These are phyloP conservation scores for Tretioscincus oriximinensis DNA, from an alignment of 2,113 vertebrate genomes.

Conservation along the genomic window DNA sequence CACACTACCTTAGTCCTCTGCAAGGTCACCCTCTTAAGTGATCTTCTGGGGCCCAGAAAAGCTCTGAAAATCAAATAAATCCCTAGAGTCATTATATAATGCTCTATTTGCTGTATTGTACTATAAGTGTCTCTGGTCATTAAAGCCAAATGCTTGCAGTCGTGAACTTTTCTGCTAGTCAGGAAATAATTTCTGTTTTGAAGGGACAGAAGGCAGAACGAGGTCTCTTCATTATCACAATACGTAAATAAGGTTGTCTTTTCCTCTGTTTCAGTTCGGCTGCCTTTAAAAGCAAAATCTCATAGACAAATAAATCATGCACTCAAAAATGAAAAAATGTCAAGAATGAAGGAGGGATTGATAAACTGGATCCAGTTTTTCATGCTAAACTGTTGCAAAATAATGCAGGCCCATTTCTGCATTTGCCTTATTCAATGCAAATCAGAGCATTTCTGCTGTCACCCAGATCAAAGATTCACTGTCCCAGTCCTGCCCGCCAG, in stretches of 20 bases:
- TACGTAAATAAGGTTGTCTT: not conserved
- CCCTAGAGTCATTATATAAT: too few relatives aligned
- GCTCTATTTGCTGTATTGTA: too few relatives aligned
- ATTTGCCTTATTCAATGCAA: not conserved
- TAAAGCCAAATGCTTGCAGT: too few relatives aligned
- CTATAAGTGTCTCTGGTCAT: too few relatives aligned
- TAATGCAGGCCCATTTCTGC: not conserved
- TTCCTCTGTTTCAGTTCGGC: not conserved
- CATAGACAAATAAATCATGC: not conserved
- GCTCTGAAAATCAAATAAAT: too few relatives aligned
- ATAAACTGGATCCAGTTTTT: not conserved
- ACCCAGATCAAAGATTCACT: too few relatives aligned
- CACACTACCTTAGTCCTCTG: too few relatives aligned
- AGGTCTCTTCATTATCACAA: not conserved
- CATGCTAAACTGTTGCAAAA: not conserved
- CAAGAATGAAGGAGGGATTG: not conserved
- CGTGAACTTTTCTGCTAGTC: not conserved
- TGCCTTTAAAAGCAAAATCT: not conserved
- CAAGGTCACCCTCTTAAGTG: too few relatives aligned
- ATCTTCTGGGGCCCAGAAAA: too few relatives aligned
- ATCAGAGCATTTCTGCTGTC: too few relatives aligned
- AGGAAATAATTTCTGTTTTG: constrained; percentile 1
- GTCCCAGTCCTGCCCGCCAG: not conserved
- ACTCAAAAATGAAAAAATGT: not conserved
- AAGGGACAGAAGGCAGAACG: not conserved